phyloP scores from a whole-genome alignment of 2,797 vertebrate genomes.

The Hemibagrus guttatus region DNA sequence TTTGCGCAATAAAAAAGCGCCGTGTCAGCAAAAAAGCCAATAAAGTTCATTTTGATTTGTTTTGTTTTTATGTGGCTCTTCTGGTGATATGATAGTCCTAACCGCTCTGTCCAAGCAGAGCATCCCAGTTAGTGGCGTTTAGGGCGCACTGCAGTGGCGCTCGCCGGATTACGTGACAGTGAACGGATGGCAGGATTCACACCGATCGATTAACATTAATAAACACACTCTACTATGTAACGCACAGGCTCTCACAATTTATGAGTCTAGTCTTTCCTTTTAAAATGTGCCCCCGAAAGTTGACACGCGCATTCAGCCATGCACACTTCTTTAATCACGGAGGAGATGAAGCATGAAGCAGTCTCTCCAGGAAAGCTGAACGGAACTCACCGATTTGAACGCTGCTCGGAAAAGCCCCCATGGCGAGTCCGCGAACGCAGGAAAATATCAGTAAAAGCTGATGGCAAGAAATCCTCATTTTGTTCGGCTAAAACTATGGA shows the following conservation, averaged over 20 bases:
- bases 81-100: background rate
- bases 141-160: slow-evolving; percentile 62
- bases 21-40: background rate
- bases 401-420: slow-evolving; percentile 99
- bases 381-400: slow-evolving; percentile 94
- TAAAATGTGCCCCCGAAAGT: background rate
- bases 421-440: slow-evolving; percentile 92
- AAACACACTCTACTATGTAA: slow-evolving; percentile 13
- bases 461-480: slow-evolving; percentile 98
- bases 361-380: background rate
- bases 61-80: background rate
- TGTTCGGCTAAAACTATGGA: slow-evolving; percentile 85
- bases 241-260: background rate
- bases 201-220: slow-evolving; percentile 8
- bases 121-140: slow-evolving; percentile 48
- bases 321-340: background rate
- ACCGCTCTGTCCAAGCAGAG: background rate
- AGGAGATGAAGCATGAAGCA: background rate
- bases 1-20: background rate
- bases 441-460: slow-evolving; percentile 96
- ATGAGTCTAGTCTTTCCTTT: background rate
- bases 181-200: slow-evolving; percentile 11
- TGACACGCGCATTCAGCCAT: slow-evolving; percentile 1
- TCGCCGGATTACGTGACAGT: slow-evolving; percentile 31
- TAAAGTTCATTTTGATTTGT: slow-evolving; percentile 45